Evolutionary conservation across 1,140 invertebrate genomes (phyloP).

Genomic region (Zelostemma sp.): DNA sequence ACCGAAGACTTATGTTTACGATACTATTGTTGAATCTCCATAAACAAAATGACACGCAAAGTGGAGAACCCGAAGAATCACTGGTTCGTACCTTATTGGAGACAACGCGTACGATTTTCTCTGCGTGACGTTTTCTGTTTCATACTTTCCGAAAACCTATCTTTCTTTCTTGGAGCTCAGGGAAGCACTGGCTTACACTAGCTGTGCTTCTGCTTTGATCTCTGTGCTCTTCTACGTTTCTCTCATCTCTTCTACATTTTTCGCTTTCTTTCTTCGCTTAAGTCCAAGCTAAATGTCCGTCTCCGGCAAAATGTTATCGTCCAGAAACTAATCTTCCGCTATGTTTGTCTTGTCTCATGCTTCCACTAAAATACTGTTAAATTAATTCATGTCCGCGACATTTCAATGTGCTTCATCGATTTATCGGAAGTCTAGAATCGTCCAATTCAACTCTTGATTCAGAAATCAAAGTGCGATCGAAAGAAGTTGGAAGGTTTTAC

Average conservation of each 20-base stretch:
- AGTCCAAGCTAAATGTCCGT: constrained; percentile 34
- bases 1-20: constrained; percentile 32
- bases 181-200: constrained; percentile 55
- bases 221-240: constrained; percentile 31
- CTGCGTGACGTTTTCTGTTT: constrained; percentile 21
- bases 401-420: constrained; percentile 9
- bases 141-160: constrained; percentile 18
- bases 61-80: constrained; percentile 36
- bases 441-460: not conserved
- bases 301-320: constrained; percentile 13
- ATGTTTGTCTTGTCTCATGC: constrained; percentile 47
- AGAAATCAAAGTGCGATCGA: not conserved
- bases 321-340: constrained; percentile 28
- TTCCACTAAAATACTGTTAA: constrained; percentile 44
- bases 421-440: constrained; percentile 11
- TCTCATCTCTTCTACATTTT: constrained; percentile 20
- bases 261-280: constrained; percentile 21
- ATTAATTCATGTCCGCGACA: constrained; percentile 19
- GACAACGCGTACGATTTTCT: constrained; percentile 22
- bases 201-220: constrained; percentile 60
- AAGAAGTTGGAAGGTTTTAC: not conserved
- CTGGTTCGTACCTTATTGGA: constrained; percentile 44
- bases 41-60: constrained; percentile 16
- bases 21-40: constrained; percentile 21
- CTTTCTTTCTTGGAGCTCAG: constrained; percentile 38